These are phyloP conservation scores for Harpagoxenus sublaevis DNA, from an alignment of 2,888 invertebrate species.

Conservation along the genomic window DNA sequence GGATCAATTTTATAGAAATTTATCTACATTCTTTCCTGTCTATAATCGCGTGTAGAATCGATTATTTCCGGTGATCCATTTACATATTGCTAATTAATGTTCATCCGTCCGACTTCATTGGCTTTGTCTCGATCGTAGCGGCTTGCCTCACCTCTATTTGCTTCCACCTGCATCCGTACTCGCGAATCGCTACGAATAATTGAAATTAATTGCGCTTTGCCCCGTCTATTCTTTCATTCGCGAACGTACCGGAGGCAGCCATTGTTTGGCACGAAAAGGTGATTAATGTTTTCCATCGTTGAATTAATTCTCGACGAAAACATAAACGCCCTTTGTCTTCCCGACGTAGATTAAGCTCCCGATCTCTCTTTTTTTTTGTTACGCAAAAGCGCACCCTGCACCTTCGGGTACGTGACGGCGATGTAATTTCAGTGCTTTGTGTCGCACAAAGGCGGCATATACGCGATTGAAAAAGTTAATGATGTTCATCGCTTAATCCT, in stretches of 20 bases:
- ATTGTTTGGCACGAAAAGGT: constrained; percentile 38
- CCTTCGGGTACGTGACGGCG: not conserved
- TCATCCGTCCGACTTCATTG: constrained; percentile 26
- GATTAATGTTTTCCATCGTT: constrained; percentile 59
- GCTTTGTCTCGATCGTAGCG: constrained; percentile 28
- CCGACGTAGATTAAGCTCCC: constrained; percentile 38
- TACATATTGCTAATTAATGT: constrained; percentile 45
- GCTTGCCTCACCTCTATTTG: constrained; percentile 19
- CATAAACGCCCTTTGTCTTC: constrained; percentile 44
- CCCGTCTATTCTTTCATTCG: constrained; percentile 50
- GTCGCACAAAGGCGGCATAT: constrained; percentile 6
- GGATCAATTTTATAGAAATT: not conserved
- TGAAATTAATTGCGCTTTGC: constrained; percentile 62
- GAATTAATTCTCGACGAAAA: constrained; percentile 27
- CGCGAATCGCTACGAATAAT: constrained; percentile 52
- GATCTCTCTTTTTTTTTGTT: constrained; percentile 8
- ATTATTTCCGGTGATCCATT: not conserved
- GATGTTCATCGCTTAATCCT: not conserved
- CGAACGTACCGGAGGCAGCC: constrained; percentile 22
- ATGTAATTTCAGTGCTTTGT: constrained; percentile 18
- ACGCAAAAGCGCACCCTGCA: constrained; percentile 23
- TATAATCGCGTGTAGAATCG: not conserved
- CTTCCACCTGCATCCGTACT: not conserved
- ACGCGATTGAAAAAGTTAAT: constrained; percentile 14
- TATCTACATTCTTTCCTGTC: not conserved